Evolutionary conservation across 2,797 vertebrate genomes (phyloP).

Genomic region (Phataginus tricuspis): DNA sequence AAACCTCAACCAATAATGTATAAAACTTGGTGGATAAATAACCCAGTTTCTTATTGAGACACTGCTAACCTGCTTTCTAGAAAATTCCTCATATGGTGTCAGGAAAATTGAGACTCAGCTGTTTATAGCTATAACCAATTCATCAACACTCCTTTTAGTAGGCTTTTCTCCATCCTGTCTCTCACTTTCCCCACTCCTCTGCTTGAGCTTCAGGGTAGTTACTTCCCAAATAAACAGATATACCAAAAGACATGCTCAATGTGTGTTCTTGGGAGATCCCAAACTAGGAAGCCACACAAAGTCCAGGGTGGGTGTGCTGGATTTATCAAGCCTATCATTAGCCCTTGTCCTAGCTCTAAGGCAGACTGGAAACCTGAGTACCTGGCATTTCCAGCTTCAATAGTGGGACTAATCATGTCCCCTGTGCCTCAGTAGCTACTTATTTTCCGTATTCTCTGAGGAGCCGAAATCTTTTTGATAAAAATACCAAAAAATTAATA

Average conservation of each 20-base stretch:
- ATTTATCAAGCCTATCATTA: background rate
- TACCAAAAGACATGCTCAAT: background rate
- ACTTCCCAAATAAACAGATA: background rate
- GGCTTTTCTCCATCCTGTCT: background rate
- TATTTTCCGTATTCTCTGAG: background rate
- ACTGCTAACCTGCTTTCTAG: background rate
- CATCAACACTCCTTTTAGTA: background rate
- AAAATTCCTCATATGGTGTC: background rate
- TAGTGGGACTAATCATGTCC: background rate
- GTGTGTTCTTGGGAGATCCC: background rate
- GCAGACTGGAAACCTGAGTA: background rate
- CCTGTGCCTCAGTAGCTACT: background rate
- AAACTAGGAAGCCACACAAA: background rate
- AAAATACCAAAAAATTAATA: conserved; percentile 29
- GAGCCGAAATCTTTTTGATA: background rate
- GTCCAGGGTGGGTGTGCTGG: background rate
- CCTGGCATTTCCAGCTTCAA: background rate
- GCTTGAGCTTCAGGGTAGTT: background rate
- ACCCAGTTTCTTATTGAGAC: background rate
- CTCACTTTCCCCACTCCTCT: background rate
- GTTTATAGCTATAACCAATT: background rate
- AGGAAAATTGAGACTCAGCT: background rate
- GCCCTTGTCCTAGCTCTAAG: background rate
- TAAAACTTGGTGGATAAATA: background rate
- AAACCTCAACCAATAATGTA: background rate